Evolutionary conservation across 2,888 invertebrate species (phyloP).

Genomic region (Therioaphis trifolii): DNA sequence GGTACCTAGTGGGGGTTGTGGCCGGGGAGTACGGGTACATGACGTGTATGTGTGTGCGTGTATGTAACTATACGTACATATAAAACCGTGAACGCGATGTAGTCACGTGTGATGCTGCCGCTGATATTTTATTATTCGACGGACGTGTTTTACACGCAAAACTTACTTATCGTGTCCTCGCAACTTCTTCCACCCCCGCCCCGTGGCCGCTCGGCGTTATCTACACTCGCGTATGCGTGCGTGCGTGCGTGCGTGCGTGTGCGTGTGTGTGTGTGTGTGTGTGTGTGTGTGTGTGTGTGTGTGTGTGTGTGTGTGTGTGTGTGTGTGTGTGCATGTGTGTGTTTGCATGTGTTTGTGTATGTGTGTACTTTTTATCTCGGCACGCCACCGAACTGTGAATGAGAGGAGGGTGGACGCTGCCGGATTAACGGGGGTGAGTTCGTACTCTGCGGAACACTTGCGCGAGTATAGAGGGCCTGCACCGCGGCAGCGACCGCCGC

Average conservation of each 20-base stretch:
- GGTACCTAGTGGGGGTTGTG: no score
- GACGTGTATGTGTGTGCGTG: no score
- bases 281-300: not conserved
- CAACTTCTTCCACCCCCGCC: constrained; percentile 31
- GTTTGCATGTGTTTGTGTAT: not conserved
- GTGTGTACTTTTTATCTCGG: constrained; percentile 20
- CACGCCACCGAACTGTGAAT: not conserved
- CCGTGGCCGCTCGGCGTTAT: constrained; percentile 9
- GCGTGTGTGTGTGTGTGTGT: no score
- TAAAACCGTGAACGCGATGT: not conserved
- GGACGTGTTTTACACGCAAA: constrained; percentile 44
- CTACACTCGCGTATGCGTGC: not conserved
- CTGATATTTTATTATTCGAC: constrained; percentile 45
- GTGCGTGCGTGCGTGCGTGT: not conserved
- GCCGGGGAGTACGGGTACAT: no score
- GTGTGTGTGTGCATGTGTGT: not conserved
- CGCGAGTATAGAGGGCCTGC: not conserved
- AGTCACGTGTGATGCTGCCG: constrained; percentile 25
- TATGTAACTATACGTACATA: not conserved
- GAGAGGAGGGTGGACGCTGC: not conserved
- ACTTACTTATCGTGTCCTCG: constrained; percentile 37
- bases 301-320: not conserved
- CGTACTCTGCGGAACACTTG: no score
- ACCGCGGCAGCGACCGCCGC: not conserved
- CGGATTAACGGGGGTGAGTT: constrained; percentile 28